phyloP scores from a whole-genome alignment of 2,888 invertebrate genomes.

The Leptogaster cylindrica region DNA sequence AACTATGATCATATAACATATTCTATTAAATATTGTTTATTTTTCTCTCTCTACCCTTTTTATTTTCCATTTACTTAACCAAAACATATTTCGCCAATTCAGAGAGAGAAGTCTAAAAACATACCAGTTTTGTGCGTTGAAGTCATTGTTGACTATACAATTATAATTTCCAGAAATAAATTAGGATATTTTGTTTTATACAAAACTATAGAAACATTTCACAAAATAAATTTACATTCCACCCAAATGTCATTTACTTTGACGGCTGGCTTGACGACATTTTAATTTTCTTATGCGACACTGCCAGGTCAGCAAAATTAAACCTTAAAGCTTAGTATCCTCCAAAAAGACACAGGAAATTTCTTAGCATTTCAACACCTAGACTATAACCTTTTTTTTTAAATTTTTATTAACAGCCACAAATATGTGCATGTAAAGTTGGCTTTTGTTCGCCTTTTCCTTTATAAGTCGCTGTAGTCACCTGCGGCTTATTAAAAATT shows the following conservation, averaged over 20 bases:
- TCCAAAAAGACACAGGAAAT: too few relatives aligned
- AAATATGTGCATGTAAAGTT: too few relatives aligned
- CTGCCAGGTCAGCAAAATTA: too few relatives aligned
- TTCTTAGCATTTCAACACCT: too few relatives aligned
- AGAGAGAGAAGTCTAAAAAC: constrained; percentile 34
- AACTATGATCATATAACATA: not conserved
- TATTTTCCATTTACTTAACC: constrained; percentile 3
- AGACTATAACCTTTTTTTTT: too few relatives aligned
- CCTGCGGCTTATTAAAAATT: too few relatives aligned
- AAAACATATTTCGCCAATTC: constrained; percentile 14
- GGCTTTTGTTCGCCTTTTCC: too few relatives aligned
- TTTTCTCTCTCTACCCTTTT: not conserved
- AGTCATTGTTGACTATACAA: constrained; percentile 46
- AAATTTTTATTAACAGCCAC: too few relatives aligned
- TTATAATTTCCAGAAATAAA: not conserved
- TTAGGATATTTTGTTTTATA: constrained; percentile 14
- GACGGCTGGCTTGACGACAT: constrained; percentile 51
- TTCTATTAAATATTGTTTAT: not conserved
- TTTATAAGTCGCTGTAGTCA: too few relatives aligned
- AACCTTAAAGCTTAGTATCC: too few relatives aligned
- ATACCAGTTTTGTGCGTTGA: constrained; percentile 49
- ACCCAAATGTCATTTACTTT: constrained; percentile 46
- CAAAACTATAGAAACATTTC: constrained; percentile 23
- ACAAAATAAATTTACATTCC: constrained; percentile 42
- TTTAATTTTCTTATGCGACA: too few relatives aligned